Conservation (phyloP, 92 coral and sea anemone species). For the Siderastrea radians region DNA sequence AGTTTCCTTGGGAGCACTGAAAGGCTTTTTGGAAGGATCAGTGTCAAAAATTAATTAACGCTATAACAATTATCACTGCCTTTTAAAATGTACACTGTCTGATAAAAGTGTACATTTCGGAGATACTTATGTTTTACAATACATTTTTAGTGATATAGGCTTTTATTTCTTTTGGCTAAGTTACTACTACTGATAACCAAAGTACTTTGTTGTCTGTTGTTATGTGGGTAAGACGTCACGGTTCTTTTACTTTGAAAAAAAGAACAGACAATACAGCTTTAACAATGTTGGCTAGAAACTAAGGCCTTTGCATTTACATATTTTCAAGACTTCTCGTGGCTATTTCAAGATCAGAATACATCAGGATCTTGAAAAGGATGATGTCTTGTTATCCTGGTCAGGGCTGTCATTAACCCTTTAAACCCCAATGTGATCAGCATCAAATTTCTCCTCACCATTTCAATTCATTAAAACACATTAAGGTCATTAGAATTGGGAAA, state of each 20-base stretch:
- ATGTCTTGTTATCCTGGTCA: too few species aligned
- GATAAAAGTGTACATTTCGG: not conserved
- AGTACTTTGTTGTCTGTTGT: not conserved
- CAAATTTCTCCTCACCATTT: too few species aligned
- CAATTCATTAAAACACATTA: too few species aligned
- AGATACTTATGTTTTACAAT: not conserved
- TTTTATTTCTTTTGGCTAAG: not conserved
- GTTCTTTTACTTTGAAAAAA: not conserved
- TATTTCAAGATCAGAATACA: too few species aligned
- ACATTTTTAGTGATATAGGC: not conserved
- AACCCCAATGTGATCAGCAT: too few species aligned
- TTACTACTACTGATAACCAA: not conserved
- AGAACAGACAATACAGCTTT: not conserved
- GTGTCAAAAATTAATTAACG: not conserved
- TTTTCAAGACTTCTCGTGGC: not conserved
- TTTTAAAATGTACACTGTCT: not conserved
- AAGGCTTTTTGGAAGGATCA: slow-evolving; percentile 6
- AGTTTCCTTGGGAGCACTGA: not conserved
- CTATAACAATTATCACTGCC: not conserved
- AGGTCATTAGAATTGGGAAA: too few species aligned
- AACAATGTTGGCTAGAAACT: not conserved
- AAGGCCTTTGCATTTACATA: not conserved
- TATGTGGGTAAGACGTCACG: not conserved
- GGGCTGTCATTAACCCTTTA: too few species aligned
- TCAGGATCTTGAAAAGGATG: too few species aligned